These are phyloP conservation scores for Nannospalax galili DNA, from an alignment of 2,113 vertebrate genomes.

Conservation along the genomic window DNA sequence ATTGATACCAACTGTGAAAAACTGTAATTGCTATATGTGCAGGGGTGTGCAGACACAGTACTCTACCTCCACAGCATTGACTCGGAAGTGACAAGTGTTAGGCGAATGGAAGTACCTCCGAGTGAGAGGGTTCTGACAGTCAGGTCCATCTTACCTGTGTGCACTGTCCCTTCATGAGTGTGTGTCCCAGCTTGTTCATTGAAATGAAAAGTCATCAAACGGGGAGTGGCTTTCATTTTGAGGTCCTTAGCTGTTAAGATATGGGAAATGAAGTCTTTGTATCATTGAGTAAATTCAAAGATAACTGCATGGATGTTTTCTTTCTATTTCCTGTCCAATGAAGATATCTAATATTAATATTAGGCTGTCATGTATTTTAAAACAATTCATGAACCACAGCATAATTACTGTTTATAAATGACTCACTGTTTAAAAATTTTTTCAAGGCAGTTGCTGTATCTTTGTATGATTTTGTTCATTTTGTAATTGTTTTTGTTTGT, in stretches of 20 bases:
- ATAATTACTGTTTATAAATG: neutral
- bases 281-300: neutral
- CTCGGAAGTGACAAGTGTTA: neutral
- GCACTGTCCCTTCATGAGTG: neutral
- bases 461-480: neutral
- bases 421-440: neutral
- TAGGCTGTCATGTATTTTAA: neutral
- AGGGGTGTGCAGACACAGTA: neutral
- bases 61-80: neutral
- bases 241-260: neutral
- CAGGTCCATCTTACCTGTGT: neutral
- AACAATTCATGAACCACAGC: neutral
- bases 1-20: neutral
- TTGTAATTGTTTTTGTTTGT: neutral
- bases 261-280: neutral
- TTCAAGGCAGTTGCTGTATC: neutral
- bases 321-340: neutral
- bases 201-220: neutral
- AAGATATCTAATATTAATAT: neutral
- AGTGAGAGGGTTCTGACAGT: neutral
- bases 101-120: neutral
- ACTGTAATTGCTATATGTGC: neutral
- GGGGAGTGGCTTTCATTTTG: neutral
- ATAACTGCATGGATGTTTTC: neutral
- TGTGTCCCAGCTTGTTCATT: neutral